phyloP scores from a whole-genome alignment of 2,888 invertebrate species.

The Phaonia tiefii region DNA sequence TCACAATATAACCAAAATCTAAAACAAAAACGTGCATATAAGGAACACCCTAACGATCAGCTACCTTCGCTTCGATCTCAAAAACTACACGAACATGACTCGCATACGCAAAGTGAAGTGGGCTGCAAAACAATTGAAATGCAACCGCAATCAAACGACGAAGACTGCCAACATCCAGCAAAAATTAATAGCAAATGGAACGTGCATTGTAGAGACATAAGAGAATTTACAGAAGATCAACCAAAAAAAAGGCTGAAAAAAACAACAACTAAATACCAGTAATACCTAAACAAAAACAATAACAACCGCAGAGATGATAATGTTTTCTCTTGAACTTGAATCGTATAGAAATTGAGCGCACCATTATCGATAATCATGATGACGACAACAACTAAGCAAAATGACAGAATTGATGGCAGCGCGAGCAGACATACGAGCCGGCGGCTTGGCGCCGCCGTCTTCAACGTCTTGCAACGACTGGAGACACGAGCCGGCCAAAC shows the following conservation, averaged over 20 bases:
- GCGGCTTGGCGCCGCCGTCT: too few relatives aligned
- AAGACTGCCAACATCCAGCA: constrained; percentile 37
- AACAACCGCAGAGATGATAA: constrained; percentile 28
- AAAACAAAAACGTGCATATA: too few relatives aligned
- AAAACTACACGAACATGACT: constrained; percentile 4
- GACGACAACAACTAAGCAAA: background rate
- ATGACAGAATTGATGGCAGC: background rate
- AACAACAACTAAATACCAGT: constrained; percentile 7
- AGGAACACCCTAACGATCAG: constrained; percentile 16
- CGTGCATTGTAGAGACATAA: constrained; percentile 54
- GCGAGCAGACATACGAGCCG: too few relatives aligned
- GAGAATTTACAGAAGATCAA: background rate
- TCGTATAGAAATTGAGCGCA: constrained; percentile 39
- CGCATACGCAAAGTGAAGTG: constrained; percentile 10
- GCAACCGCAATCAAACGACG: constrained; percentile 29
- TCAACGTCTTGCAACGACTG: too few relatives aligned
- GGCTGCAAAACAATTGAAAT: constrained; percentile 14
- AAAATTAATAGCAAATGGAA: constrained; percentile 64
- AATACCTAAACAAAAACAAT: constrained; percentile 22
- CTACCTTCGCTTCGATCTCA: background rate
- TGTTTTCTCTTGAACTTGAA: constrained; percentile 63
- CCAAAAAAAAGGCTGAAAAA: constrained; percentile 39
- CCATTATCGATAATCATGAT: background rate
- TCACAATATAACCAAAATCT: too few relatives aligned
- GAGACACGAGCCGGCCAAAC: too few relatives aligned